Evolutionary conservation across 2,797 vertebrate species (phyloP).

Genomic region (Diceros bicornis): DNA sequence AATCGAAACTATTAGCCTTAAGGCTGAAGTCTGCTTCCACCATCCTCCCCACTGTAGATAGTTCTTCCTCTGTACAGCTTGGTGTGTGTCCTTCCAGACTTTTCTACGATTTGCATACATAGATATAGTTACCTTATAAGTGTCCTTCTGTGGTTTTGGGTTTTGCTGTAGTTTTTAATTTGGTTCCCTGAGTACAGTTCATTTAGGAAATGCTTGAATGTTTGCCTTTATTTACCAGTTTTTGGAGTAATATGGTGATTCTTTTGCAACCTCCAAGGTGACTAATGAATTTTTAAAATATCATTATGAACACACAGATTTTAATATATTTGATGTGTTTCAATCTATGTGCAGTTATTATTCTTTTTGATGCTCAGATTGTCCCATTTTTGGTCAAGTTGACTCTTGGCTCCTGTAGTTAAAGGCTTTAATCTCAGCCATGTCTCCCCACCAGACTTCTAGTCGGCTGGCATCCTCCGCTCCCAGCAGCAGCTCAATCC

Average conservation of each 20-base stretch:
- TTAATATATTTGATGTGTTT: neutral
- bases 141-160: neutral
- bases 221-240: neutral
- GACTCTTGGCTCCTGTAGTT: neutral
- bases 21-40: neutral
- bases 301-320: neutral
- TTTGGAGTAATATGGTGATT: neutral
- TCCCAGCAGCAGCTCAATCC: neutral
- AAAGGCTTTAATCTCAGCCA: neutral
- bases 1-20: neutral
- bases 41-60: neutral
- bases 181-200: neutral
- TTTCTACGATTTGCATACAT: neutral
- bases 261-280: neutral
- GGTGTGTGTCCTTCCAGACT: too few species aligned
- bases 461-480: fast-evolving
- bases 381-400: neutral
- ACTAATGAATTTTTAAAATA: neutral
- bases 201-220: neutral
- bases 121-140: neutral
- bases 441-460: neutral
- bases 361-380: neutral
- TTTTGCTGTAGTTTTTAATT: neutral
- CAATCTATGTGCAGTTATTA: neutral
- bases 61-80: too few species aligned